phyloP scores from a whole-genome alignment of 2,113 vertebrate genomes.

The Epinephelus cyanopodus region DNA sequence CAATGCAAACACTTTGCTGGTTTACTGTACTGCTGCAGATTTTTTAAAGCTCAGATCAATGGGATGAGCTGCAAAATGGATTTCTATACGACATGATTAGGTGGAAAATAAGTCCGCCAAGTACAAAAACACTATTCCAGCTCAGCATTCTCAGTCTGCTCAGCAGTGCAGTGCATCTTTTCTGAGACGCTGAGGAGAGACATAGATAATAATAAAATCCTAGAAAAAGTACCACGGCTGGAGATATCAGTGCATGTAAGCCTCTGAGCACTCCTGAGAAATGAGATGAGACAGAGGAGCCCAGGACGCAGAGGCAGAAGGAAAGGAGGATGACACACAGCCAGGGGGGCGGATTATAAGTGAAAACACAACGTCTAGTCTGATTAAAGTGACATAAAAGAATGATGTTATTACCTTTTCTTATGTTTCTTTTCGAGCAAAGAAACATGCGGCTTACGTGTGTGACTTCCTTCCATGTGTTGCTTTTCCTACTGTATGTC shows the following conservation, averaged over 20 bases:
- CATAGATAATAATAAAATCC: neutral
- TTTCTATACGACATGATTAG: neutral
- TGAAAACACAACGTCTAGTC: neutral
- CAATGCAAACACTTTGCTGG: neutral
- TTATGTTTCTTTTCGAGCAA: neutral
- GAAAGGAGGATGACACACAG: neutral
- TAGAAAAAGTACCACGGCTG: neutral
- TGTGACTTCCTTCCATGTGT: neutral
- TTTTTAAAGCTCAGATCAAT: neutral
- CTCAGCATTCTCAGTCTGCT: neutral
- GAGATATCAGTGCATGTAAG: neutral
- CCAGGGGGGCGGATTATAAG: neutral
- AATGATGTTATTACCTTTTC: neutral
- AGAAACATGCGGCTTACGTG: neutral
- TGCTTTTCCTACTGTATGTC: neutral
- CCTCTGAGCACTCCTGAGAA: conserved; percentile 38
- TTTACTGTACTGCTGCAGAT: neutral
- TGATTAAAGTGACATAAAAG: neutral
- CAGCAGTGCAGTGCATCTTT: neutral
- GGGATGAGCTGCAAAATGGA: neutral
- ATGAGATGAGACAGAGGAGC: conserved; percentile 26
- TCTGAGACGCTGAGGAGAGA: neutral
- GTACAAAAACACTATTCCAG: neutral
- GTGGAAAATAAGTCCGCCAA: neutral
- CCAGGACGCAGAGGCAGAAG: neutral